These are phyloP conservation scores for Macquaria ambigua DNA, from an alignment of 2,113 vertebrate species.

Conservation along the genomic window DNA sequence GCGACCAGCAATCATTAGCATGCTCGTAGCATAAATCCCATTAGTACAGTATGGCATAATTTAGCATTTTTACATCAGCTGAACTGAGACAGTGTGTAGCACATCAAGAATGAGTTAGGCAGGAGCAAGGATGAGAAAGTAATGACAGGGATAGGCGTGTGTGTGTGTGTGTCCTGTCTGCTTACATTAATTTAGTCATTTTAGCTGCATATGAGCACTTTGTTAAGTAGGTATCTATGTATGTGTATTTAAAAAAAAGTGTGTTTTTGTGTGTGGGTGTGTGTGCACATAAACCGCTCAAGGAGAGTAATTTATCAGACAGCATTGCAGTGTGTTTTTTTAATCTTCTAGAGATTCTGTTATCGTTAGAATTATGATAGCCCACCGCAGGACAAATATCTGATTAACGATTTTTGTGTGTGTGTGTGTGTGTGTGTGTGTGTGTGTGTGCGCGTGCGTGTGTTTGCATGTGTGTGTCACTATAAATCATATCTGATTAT, in stretches of 20 bases:
- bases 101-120: slow-evolving; percentile 48
- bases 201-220: slow-evolving; percentile 17
- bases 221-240: slow-evolving; percentile 22
- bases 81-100: slow-evolving; percentile 49
- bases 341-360: slow-evolving; percentile 56
- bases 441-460: not conserved
- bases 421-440: not conserved
- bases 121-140: slow-evolving; percentile 37
- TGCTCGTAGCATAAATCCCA: slow-evolving; percentile 59
- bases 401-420: slow-evolving; percentile 64
- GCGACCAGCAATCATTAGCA: slow-evolving; percentile 63
- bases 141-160: slow-evolving; percentile 39
- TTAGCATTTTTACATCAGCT: slow-evolving; percentile 65
- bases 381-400: slow-evolving; percentile 62
- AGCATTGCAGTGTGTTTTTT: slow-evolving; percentile 53
- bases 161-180: slow-evolving; percentile 29
- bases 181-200: slow-evolving; percentile 34
- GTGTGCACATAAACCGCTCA: slow-evolving; percentile 19
- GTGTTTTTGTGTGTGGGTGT: not conserved
- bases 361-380: slow-evolving; percentile 64
- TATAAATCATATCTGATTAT: slow-evolving; percentile 77
- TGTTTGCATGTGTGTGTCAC: slow-evolving; percentile 34
- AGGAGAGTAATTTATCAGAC: slow-evolving; percentile 53
- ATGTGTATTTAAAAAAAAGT: not conserved
- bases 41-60: slow-evolving; percentile 59